Evolutionary conservation across 2,113 vertebrate species (phyloP).

Genomic region (Elephas maximus): DNA sequence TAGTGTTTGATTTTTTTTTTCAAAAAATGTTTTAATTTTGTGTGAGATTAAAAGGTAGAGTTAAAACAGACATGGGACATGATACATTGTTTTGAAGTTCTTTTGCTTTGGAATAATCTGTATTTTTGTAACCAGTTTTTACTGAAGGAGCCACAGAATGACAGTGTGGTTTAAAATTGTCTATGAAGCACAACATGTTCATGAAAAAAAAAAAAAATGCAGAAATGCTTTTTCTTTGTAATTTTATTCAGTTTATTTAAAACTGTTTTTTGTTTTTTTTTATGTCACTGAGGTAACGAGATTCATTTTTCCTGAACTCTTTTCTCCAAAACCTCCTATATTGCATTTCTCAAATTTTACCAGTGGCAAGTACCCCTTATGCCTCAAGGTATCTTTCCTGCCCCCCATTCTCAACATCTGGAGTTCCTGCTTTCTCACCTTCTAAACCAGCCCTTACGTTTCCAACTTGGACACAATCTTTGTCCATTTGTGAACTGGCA

Average conservation of each 20-base stretch:
- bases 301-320: neutral
- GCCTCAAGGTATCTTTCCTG: neutral
- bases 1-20: conserved; percentile 34
- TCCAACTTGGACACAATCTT: neutral
- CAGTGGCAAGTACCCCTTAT: neutral
- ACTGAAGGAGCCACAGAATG: conserved; percentile 77
- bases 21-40: conserved; percentile 64
- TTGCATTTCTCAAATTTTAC: neutral
- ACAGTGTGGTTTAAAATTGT: conserved; percentile 79
- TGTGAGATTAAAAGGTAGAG: conserved; percentile 75
- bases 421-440: neutral
- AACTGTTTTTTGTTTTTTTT: neutral
- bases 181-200: conserved; percentile 52
- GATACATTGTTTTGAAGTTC: conserved; percentile 73
- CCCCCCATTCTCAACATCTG: neutral
- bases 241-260: conserved; percentile 33
- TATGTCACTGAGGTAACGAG: neutral
- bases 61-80: conserved; percentile 66
- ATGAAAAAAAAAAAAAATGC: neutral
- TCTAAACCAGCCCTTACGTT: neutral
- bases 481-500: neutral
- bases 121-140: conserved; percentile 80
- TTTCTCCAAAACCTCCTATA: neutral
- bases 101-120: conserved; percentile 60
- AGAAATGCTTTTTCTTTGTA: conserved; percentile 13